Evolutionary conservation across 2,888 invertebrate species (phyloP).

Genomic region (Minunthozetes semirufus): DNA sequence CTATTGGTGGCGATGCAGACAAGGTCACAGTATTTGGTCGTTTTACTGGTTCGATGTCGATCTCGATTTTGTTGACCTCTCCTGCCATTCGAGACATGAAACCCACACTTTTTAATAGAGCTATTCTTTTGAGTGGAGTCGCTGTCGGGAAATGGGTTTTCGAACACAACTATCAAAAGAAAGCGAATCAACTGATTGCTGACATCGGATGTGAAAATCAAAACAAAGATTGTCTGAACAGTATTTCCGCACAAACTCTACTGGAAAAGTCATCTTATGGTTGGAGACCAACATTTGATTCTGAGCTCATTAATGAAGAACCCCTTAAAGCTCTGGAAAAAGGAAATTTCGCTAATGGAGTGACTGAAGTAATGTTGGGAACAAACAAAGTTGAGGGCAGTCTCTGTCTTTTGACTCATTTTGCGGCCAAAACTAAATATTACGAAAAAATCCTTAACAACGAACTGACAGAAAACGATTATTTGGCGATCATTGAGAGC

Average conservation of each 20-base stretch:
- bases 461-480: slow-evolving; percentile 38
- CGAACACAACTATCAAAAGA: slow-evolving; percentile 40
- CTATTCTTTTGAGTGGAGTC: slow-evolving; percentile 45
- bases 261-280: slow-evolving; percentile 41
- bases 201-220: neutral
- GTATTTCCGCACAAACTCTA: slow-evolving; percentile 39
- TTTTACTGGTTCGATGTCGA: slow-evolving; percentile 46
- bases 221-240: slow-evolving; percentile 40
- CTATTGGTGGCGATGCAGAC: slow-evolving; percentile 46
- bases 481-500: slow-evolving; percentile 34
- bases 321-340: slow-evolving; percentile 40
- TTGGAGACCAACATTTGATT: slow-evolving; percentile 45
- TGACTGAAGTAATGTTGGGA: slow-evolving; percentile 44
- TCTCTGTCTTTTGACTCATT: slow-evolving; percentile 43
- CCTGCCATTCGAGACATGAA: slow-evolving; percentile 34
- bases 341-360: slow-evolving; percentile 35
- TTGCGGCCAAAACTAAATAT: slow-evolving; percentile 38
- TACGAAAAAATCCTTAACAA: slow-evolving; percentile 40
- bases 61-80: slow-evolving; percentile 42
- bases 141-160: slow-evolving; percentile 44
- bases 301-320: slow-evolving; percentile 42
- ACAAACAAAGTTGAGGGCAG: slow-evolving; percentile 44
- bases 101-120: slow-evolving; percentile 42
- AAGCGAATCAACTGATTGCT: slow-evolving; percentile 37
- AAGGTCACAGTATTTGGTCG: slow-evolving; percentile 47